Evolutionary conservation across 2,888 invertebrate genomes (phyloP), one percentile per base, ranked within the genome.

Genomic region (Ernsta delagoae): DNA sequence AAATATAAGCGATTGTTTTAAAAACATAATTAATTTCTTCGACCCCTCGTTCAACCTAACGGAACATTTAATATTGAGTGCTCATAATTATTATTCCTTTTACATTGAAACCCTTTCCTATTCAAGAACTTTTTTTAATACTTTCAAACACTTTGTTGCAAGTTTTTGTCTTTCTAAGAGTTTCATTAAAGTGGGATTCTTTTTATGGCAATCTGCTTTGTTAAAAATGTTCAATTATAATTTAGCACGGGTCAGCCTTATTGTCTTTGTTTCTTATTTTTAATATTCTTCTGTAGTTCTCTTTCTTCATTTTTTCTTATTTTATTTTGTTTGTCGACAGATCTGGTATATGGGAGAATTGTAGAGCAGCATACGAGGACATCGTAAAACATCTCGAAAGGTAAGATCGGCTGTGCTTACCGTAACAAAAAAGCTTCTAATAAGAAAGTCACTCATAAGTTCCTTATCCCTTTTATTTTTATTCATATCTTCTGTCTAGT

Each of bases 381-480:
- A 98, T 98, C 91, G 98, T 98, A 80, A 98, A 98, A 94, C 98
- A 98, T 90, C 95, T 98, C 87, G 98, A 98, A 95, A 97, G 98
- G 97, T 97, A 96, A 94, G 96, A 89, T 70, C 9, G n/a, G n/a
- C n/a, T 48, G 9, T 70, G 64, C 77, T 77, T 78, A 75, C 77
- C 76, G 61, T 45, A 56, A 3, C n/a, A 50, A 50, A 12, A 59
- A 48, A 34, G 63, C 7, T 61, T 59, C 39, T 36, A 53, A 59
- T 54, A 59, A 7, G 53, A 67, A 45, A 53, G 6, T 16, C 5
- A 8, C 8, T 59, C 39, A 57, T 65, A 34, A 59, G 31, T 45
- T 43, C 41, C 50, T 36, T 9, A 61, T 67, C 24, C 34, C 24
- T 61, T 56, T 39, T 11, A 6, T 36, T 62, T 57, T 7, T 24